Evolutionary conservation across 2,113 vertebrate genomes (phyloP).

Genomic region (Sisor rabdophorus): DNA sequence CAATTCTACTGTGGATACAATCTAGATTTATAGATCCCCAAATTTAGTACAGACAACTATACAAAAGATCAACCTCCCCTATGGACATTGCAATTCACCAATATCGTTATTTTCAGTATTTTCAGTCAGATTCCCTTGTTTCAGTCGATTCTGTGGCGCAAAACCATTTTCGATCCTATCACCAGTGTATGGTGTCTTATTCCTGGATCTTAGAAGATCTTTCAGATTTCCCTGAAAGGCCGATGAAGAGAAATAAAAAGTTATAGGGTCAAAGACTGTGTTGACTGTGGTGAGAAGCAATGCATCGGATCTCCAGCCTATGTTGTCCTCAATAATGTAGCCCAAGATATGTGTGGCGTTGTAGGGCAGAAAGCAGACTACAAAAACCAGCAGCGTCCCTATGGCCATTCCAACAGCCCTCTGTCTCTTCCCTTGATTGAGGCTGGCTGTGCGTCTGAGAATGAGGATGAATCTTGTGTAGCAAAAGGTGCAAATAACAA

Average conservation of each 20-base stretch:
- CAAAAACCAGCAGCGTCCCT: constrained; percentile 42
- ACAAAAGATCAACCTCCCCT: neutral
- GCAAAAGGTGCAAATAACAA: constrained; percentile 45
- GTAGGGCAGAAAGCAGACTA: constrained; percentile 57
- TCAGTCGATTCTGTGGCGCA: neutral
- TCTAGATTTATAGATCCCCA: neutral
- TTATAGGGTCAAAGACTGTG: constrained; percentile 60
- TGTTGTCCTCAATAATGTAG: constrained; percentile 46
- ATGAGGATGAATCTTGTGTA: constrained; percentile 41
- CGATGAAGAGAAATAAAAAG: constrained; percentile 66
- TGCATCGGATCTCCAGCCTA: constrained; percentile 48
- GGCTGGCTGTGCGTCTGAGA: constrained; percentile 18
- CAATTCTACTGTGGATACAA: too few relatives aligned
- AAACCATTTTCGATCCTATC: constrained; percentile 24
- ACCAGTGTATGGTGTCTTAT: neutral
- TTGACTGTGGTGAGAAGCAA: constrained; percentile 59
- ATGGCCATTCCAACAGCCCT: constrained; percentile 39
- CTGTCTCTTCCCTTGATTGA: constrained; percentile 24
- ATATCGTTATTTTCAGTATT: neutral
- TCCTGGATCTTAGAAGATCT: neutral
- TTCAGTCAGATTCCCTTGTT: neutral
- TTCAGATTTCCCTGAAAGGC: constrained; percentile 54
- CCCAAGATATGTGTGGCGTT: constrained; percentile 61
- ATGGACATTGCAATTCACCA: neutral
- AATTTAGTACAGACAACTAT: neutral